These are phyloP conservation scores for Marmota monax DNA, from an alignment of 2,113 vertebrate species.

Conservation along the genomic window DNA sequence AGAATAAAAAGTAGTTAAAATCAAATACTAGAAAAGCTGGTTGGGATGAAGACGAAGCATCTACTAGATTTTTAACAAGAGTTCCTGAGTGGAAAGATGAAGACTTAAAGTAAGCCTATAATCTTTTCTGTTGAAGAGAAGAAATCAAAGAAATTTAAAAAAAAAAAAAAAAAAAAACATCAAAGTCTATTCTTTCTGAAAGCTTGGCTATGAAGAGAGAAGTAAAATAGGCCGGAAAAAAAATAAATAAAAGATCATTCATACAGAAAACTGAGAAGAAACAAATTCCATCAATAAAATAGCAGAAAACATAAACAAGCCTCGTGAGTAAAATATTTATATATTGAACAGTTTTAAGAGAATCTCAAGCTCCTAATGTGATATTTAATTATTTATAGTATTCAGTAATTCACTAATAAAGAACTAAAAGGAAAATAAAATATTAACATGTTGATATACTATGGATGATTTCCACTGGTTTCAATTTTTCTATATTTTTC, in stretches of 20 bases:
- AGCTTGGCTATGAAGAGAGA: background rate
- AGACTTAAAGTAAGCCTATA: background rate
- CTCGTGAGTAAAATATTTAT: slow-evolving; percentile 8
- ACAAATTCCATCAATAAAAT: background rate
- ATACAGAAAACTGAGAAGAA: background rate
- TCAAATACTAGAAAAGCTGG: background rate
- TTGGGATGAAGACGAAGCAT: slow-evolving; percentile 2
- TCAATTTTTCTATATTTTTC: slow-evolving; percentile 26
- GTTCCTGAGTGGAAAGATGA: background rate
- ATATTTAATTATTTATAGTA: slow-evolving; percentile 39
- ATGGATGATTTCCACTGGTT: background rate
- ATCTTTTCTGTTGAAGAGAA: background rate
- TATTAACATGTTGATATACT: slow-evolving; percentile 19
- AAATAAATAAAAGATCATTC: background rate
- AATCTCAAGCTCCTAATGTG: slow-evolving; percentile 13
- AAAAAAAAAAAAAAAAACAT: background rate
- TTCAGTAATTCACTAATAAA: slow-evolving; percentile 28
- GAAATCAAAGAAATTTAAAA: slow-evolving; percentile 28
- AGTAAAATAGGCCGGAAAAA: slow-evolving; percentile 1
- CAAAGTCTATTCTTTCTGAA: slow-evolving; percentile 39
- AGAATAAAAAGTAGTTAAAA: background rate
- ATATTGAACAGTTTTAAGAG: slow-evolving; percentile 15
- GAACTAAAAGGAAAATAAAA: slow-evolving; percentile 37
- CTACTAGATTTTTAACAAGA: slow-evolving; percentile 33
- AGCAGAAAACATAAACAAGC: slow-evolving; percentile 26